These are phyloP conservation scores for Tachycineta bicolor DNA, from an alignment of 2,113 vertebrate species.

Conservation along the genomic window DNA sequence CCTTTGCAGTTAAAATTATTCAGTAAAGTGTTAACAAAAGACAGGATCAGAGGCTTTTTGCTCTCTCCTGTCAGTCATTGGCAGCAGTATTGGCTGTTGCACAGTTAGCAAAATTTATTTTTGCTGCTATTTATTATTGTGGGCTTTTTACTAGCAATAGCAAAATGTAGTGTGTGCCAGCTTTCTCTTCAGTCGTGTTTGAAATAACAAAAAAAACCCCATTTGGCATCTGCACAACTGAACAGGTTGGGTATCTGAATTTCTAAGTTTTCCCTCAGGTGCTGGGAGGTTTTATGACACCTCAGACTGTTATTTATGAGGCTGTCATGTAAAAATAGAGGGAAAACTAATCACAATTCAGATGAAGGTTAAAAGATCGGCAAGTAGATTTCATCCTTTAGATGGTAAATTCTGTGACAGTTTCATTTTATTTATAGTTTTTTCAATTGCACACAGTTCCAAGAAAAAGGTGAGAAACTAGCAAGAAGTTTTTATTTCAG, in stretches of 20 bases:
- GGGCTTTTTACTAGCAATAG: not conserved
- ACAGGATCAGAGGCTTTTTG: not conserved
- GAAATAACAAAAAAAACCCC: not conserved
- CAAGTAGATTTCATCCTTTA: not conserved
- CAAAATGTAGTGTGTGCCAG: not conserved
- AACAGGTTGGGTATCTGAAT: not conserved
- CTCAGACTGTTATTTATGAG: not conserved
- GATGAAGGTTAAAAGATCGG: not conserved
- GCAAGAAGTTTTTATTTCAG: not conserved
- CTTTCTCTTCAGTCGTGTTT: not conserved
- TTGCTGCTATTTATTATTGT: not conserved
- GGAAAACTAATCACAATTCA: not conserved
- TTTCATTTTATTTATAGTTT: not conserved
- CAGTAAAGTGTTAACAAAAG: not conserved
- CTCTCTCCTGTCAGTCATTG: not conserved
- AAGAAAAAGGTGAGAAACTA: not conserved
- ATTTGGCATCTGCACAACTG: not conserved
- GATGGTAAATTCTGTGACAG: not conserved
- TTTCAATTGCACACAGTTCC: not conserved
- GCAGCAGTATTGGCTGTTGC: not conserved
- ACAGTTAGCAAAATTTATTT: not conserved
- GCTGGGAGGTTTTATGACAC: not conserved
- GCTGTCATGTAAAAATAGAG: not conserved
- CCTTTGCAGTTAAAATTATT: not conserved
- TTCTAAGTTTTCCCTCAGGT: not conserved